Evolutionary conservation across 2,113 vertebrate species (phyloP).

Genomic region (Oreochromis spilurus): DNA sequence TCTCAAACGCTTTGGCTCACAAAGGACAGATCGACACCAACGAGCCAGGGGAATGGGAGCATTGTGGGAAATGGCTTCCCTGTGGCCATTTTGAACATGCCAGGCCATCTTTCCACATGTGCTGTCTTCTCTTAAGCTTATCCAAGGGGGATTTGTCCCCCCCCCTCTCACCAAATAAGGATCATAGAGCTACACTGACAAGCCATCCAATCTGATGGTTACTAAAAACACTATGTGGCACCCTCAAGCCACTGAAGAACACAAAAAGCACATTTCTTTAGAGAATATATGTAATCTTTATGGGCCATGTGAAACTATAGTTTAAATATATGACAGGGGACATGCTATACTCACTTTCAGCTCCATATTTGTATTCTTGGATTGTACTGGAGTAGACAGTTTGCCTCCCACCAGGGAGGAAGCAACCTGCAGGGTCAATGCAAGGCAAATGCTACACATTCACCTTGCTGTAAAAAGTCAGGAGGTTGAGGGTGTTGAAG

Average conservation of each 20-base stretch:
- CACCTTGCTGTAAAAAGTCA: background rate
- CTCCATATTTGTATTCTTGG: background rate
- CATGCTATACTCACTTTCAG: background rate
- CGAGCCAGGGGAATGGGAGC: conserved; percentile 39
- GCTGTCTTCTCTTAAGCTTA: conserved; percentile 40
- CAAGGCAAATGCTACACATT: background rate
- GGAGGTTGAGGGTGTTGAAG: background rate
- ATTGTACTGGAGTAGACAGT: background rate
- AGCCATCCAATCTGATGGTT: conserved; percentile 13
- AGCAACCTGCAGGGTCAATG: background rate
- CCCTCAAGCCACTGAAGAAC: background rate
- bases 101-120: conserved; percentile 14
- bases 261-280: background rate
- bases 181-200: conserved; percentile 12
- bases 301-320: background rate
- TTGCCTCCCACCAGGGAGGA: background rate
- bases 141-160: background rate
- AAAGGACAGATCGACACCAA: conserved; percentile 56
- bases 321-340: background rate
- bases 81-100: conserved; percentile 55
- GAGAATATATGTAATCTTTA: background rate
- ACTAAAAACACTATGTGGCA: conserved; percentile 7
- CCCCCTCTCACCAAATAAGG: conserved; percentile 1
- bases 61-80: conserved; percentile 54
- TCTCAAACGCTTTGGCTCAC: conserved; percentile 63